A percentile compares a stretch with the other conserved stretches of the same genome.
phyloP scores from a whole-genome alignment of 1,140 invertebrate genomes.

The Dreissena rostriformis region DNA sequence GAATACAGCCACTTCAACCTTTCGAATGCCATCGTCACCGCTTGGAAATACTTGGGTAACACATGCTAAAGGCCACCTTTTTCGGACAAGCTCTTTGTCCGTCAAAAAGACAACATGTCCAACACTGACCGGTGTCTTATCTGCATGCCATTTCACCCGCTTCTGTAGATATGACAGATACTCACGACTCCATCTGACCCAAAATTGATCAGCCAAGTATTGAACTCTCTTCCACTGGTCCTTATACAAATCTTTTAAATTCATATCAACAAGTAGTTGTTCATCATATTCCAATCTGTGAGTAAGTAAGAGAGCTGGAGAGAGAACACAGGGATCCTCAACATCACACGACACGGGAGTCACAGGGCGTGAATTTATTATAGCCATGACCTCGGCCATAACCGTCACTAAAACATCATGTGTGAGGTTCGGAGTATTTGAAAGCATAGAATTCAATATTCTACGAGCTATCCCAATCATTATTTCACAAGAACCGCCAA shows the following conservation, averaged over 20 bases:
- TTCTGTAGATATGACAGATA: not conserved
- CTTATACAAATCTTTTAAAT: constrained; percentile 19
- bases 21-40: not conserved
- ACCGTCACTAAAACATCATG: constrained; percentile 61
- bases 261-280: not conserved
- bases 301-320: constrained; percentile 4
- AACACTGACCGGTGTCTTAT: not conserved
- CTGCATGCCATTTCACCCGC: not conserved
- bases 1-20: not conserved
- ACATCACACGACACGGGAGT: constrained; percentile 51
- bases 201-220: not conserved
- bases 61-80: not conserved
- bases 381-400: constrained; percentile 54
- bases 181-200: not conserved
- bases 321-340: not conserved
- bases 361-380: constrained; percentile 59
- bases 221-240: no score
- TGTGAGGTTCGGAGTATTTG: constrained; percentile 47
- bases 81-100: not conserved
- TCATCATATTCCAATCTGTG: not conserved
- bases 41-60: not conserved
- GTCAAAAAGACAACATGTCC: not conserved
- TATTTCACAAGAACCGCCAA: constrained; percentile 60
- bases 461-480: constrained; percentile 50
- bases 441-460: constrained; percentile 55